Conservation (phyloP, 2,113 vertebrate genomes). For the Pao palembangensis region DNA sequence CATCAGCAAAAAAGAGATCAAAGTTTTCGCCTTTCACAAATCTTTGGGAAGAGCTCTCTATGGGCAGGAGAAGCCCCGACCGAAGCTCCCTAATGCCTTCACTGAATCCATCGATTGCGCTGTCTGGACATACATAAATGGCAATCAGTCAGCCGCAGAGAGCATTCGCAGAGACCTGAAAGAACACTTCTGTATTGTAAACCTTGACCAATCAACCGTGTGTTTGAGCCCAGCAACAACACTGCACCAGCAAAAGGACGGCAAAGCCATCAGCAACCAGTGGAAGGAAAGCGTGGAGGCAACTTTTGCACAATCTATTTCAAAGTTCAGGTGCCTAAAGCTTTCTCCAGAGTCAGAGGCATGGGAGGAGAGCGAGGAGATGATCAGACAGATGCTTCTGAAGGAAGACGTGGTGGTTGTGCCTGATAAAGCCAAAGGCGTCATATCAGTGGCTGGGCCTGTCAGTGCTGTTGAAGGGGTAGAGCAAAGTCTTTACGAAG, state of each 20-base stretch:
- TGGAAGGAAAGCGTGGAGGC: constrained; percentile 73
- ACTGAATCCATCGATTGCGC: constrained; percentile 60
- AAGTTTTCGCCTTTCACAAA: constrained; percentile 80
- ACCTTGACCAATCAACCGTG: constrained; percentile 47
- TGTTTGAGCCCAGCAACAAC: constrained; percentile 66
- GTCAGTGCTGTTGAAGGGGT: constrained; percentile 58
- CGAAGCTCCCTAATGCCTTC: constrained; percentile 76
- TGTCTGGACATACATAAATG: constrained; percentile 75
- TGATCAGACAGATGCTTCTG: constrained; percentile 34
- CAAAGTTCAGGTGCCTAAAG: constrained; percentile 65
- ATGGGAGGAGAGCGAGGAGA: constrained; percentile 70
- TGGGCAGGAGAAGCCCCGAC: constrained; percentile 76
- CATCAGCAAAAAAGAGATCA: constrained; percentile 69
- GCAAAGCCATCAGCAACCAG: constrained; percentile 55
- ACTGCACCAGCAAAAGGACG: constrained; percentile 67
- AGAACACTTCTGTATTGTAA: constrained; percentile 64
- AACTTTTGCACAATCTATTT: constrained; percentile 62
- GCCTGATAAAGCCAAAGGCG: constrained; percentile 34
- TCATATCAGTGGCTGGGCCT: constrained; percentile 73
- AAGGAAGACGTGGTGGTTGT: constrained; percentile 62
- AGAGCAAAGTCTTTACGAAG: constrained; percentile 45
- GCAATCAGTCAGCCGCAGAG: constrained; percentile 44
- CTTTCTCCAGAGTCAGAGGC: constrained; percentile 49
- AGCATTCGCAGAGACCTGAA: constrained; percentile 67
- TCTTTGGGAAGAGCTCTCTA: constrained; percentile 81